Evolutionary conservation across 2,888 invertebrate species (phyloP).

Genomic region (Cylloceria caligata): DNA sequence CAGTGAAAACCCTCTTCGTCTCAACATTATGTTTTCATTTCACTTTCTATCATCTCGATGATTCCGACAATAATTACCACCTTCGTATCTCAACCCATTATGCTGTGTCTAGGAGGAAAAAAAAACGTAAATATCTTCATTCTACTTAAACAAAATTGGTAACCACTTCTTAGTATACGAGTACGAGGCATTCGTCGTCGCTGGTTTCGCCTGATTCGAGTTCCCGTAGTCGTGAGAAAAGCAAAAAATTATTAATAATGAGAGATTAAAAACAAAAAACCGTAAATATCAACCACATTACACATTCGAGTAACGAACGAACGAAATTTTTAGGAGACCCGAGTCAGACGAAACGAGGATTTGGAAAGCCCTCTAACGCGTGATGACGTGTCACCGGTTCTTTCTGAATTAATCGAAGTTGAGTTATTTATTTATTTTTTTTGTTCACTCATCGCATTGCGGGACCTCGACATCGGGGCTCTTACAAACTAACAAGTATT

Average conservation of each 20-base stretch:
- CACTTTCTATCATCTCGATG: conserved; percentile 54
- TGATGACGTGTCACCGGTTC: conserved; percentile 60
- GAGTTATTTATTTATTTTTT: conserved; percentile 63
- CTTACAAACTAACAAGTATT: conserved; percentile 79
- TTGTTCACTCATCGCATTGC: conserved; percentile 75
- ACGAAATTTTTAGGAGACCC: conserved; percentile 52
- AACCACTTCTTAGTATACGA: conserved; percentile 73
- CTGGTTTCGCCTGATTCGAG: conserved; percentile 58
- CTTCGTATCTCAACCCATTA: conserved; percentile 36
- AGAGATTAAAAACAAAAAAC: conserved; percentile 36
- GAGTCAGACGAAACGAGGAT: conserved; percentile 59
- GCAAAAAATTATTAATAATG: conserved; percentile 37
- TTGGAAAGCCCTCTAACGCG: conserved; percentile 56
- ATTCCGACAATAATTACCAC: conserved; percentile 50
- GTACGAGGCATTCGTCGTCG: conserved; percentile 64
- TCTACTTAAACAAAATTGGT: conserved; percentile 77
- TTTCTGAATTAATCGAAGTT: conserved; percentile 64
- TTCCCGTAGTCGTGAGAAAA: conserved; percentile 27
- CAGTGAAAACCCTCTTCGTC: conserved; percentile 38
- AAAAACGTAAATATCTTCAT: conserved; percentile 75
- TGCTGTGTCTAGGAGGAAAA: conserved; percentile 45
- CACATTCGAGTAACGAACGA: conserved; percentile 54
- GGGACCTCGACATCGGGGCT: conserved; percentile 79
- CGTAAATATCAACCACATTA: conserved; percentile 48
- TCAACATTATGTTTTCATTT: conserved; percentile 62